Evolutionary conservation across 1,140 invertebrate species (phyloP).

Genomic region (Drosophila pallidifrons): DNA sequence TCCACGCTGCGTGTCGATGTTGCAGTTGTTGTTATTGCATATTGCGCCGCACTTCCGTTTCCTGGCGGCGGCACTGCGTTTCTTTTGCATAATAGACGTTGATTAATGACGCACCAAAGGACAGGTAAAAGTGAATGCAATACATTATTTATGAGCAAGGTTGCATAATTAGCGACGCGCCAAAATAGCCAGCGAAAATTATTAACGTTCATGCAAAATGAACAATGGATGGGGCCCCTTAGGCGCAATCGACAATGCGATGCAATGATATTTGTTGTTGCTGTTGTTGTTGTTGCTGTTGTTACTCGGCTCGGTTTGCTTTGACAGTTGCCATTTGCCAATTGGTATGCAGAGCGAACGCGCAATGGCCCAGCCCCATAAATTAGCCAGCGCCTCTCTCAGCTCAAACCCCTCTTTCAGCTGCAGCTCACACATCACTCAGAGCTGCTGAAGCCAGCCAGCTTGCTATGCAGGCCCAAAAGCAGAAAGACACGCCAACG

Average conservation of each 20-base stretch:
- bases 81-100: constrained; percentile 76
- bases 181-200: constrained; percentile 51
- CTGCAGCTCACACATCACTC: constrained; percentile 53
- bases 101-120: constrained; percentile 67
- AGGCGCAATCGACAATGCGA: constrained; percentile 46
- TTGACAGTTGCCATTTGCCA: constrained; percentile 68
- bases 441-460: constrained; percentile 29
- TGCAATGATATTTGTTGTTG: constrained; percentile 58
- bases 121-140: constrained; percentile 70
- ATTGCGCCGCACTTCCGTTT: constrained; percentile 71
- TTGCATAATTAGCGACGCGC: constrained; percentile 67
- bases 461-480: constrained; percentile 36
- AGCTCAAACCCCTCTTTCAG: neutral
- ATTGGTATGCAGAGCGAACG: constrained; percentile 52
- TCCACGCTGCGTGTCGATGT: constrained; percentile 50
- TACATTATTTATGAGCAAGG: constrained; percentile 58
- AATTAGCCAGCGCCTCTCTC: constrained; percentile 52
- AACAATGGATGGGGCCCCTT: neutral
- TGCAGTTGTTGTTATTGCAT: constrained; percentile 43
- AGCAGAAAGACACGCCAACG: constrained; percentile 68
- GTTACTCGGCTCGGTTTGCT: constrained; percentile 41
- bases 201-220: constrained; percentile 44
- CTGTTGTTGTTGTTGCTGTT: constrained; percentile 22
- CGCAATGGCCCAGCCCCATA: constrained; percentile 48
- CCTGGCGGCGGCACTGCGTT: constrained; percentile 53